phyloP scores from a whole-genome alignment of 2,797 vertebrate genomes.

The Catamblyrhynchus diadema region DNA sequence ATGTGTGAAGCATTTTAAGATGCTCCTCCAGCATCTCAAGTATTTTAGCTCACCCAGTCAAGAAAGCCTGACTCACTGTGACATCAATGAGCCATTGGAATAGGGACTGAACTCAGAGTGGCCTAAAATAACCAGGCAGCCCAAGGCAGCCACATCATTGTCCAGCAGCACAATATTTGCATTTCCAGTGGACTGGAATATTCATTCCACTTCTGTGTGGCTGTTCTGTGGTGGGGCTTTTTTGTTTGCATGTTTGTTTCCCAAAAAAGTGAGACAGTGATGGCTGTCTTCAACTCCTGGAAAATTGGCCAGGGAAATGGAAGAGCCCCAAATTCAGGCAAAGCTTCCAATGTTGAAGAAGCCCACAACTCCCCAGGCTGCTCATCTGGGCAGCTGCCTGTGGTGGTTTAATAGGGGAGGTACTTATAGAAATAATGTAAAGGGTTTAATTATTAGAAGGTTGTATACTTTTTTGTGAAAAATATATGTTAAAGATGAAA shows the following conservation, averaged over 20 bases:
- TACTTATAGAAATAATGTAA: background rate
- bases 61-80: background rate
- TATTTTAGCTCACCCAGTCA: background rate
- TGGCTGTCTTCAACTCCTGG: background rate
- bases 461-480: background rate
- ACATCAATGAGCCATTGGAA: fast-evolving
- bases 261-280: background rate
- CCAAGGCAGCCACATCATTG: background rate
- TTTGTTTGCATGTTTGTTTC: background rate
- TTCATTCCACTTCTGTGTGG: background rate
- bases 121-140: background rate
- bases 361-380: background rate
- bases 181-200: background rate
- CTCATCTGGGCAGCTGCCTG: background rate
- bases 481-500: background rate
- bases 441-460: background rate
- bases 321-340: background rate
- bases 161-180: background rate
- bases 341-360: background rate
- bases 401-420: background rate
- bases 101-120: background rate
- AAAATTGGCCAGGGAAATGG: background rate
- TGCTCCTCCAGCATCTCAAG: background rate
- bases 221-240: background rate
- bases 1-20: background rate